phyloP scores from a whole-genome alignment of 2,888 invertebrate species.

The Aproaerema taeniolella region DNA sequence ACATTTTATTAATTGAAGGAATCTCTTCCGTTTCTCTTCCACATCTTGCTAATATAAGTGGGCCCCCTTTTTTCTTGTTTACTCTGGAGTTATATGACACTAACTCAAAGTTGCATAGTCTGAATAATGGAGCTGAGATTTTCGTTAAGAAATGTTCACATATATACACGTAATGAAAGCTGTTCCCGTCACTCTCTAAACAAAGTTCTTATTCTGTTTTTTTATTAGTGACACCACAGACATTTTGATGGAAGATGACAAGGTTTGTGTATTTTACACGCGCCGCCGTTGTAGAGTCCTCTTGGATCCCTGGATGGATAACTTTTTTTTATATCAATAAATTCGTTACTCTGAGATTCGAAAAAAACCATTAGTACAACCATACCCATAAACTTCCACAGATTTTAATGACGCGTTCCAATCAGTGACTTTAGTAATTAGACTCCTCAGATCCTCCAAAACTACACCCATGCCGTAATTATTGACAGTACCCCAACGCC shows the following conservation, averaged over 20 bases:
- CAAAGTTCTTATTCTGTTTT: not conserved
- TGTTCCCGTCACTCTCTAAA: not conserved
- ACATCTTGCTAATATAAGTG: not conserved
- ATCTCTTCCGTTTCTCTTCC: not conserved
- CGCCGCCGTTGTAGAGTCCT: too few species aligned
- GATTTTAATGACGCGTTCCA: too few species aligned
- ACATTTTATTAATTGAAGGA: not conserved
- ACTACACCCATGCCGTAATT: slow-evolving; percentile 1
- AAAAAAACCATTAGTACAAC: too few species aligned
- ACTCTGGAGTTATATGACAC: not conserved
- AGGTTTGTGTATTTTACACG: too few species aligned
- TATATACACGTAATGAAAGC: not conserved
- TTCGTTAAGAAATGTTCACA: not conserved
- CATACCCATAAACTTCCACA: too few species aligned
- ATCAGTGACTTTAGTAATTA: too few species aligned
- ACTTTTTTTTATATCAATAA: too few species aligned
- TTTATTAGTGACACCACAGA: not conserved
- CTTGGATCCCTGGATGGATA: too few species aligned
- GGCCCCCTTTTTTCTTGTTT: not conserved
- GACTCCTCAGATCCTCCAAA: too few species aligned
- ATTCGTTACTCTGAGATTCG: too few species aligned
- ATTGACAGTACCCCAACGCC: not conserved
- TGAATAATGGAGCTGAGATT: not conserved
- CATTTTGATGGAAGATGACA: not conserved
- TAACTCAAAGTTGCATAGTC: not conserved